Evolutionary conservation across 2,113 vertebrate species (phyloP).

Genomic region (Aegithalos caudatus): DNA sequence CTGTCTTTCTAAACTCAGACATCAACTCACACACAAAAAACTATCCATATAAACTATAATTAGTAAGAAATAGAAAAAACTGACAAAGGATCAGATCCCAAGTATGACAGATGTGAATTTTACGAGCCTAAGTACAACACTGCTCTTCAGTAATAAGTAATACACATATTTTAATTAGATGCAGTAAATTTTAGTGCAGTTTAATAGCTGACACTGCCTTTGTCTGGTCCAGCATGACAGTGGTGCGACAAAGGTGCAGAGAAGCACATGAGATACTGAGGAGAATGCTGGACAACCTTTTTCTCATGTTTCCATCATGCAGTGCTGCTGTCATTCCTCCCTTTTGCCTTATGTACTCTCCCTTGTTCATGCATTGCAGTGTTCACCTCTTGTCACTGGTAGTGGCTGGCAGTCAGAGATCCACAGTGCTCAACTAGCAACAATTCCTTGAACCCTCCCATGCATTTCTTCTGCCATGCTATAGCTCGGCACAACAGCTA

Average conservation of each 20-base stretch:
- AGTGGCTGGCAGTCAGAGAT: neutral
- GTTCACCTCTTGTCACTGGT: neutral
- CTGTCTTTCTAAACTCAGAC: too few relatives aligned
- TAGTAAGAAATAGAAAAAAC: neutral
- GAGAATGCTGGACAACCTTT: neutral
- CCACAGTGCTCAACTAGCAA: neutral
- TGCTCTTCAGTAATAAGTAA: neutral
- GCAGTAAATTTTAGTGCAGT: neutral
- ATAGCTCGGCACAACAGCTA: neutral
- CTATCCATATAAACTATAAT: neutral
- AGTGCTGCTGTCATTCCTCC: neutral
- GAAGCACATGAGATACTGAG: neutral
- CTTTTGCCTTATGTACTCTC: neutral
- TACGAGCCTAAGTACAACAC: neutral
- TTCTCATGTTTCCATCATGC: rapidly evolving
- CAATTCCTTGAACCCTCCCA: neutral
- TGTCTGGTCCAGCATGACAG: neutral
- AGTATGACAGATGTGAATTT: neutral
- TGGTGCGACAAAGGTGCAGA: neutral
- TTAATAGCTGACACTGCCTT: neutral
- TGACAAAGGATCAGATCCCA: neutral
- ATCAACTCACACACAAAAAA: neutral
- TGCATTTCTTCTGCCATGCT: neutral
- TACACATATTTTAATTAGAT: neutral
- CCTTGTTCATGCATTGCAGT: neutral